phyloP scores from a whole-genome alignment of 2,797 vertebrate species.

The Manis crassicaudata region DNA sequence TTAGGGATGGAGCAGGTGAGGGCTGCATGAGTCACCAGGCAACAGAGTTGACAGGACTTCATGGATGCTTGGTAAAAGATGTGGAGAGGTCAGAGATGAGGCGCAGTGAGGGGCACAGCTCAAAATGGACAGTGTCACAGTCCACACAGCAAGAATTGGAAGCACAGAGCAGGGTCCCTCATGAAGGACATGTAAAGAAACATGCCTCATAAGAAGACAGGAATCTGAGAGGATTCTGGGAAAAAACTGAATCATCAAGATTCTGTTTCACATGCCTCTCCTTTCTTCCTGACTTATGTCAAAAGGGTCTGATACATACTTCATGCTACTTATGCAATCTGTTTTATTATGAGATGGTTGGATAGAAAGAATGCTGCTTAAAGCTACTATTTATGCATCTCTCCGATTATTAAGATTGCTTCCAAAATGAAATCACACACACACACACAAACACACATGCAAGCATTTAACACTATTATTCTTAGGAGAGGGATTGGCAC shows the following conservation, averaged over 20 bases:
- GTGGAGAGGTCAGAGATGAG: background rate
- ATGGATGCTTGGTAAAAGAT: background rate
- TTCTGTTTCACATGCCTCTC: too few species aligned
- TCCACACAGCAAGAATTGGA: background rate
- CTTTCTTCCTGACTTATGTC: background rate
- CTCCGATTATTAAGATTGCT: background rate
- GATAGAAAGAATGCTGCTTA: background rate
- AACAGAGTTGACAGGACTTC: background rate
- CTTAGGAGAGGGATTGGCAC: background rate
- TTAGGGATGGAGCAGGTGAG: background rate
- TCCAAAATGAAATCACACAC: background rate
- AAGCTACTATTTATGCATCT: background rate
- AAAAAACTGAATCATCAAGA: background rate
- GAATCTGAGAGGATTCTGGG: background rate
- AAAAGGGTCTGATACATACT: background rate
- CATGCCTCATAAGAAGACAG: background rate
- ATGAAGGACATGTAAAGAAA: background rate
- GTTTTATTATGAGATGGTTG: background rate
- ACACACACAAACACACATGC: background rate
- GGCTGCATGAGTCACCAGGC: too few species aligned
- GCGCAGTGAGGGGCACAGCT: background rate
- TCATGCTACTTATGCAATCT: too few species aligned
- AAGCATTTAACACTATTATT: background rate
- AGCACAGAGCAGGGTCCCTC: background rate
- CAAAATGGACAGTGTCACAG: background rate